These are phyloP conservation scores for Dryococelus australis DNA, from an alignment of 2,888 invertebrate species.

Conservation along the genomic window DNA sequence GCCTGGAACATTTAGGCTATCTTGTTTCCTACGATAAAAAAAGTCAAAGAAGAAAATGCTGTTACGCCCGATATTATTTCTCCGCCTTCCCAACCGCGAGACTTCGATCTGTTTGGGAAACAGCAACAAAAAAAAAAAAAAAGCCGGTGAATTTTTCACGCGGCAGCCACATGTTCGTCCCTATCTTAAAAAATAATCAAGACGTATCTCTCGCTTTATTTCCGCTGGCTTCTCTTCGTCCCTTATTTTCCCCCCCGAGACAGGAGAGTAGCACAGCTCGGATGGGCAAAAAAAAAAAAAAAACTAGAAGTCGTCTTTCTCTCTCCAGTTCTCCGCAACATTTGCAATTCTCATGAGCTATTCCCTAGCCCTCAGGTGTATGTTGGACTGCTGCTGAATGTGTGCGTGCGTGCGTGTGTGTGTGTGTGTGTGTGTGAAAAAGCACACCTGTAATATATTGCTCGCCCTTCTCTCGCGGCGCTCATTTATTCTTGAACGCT, in stretches of 20 bases:
- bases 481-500: constrained; percentile 4
- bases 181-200: neutral
- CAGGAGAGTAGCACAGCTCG: neutral
- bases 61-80: no score
- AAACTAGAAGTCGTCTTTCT: neutral
- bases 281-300: neutral
- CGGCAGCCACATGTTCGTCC: neutral
- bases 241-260: neutral
- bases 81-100: no score
- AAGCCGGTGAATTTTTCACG: neutral
- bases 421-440: neutral
- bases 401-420: neutral
- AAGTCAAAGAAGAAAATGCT: no score
- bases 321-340: neutral
- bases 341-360: constrained; percentile 5
- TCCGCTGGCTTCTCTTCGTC: neutral
- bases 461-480: neutral
- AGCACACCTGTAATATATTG: neutral
- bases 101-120: no score
- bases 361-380: neutral
- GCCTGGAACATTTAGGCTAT: no score
- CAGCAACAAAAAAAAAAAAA: neutral
- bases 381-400: neutral
- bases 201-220: neutral
- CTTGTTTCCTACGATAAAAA: no score